A percentile compares a stretch with the other conserved stretches of the same genome.
Evolutionary conservation across 2,113 vertebrate species (phyloP).

Genomic region (Eclectus roratus): DNA sequence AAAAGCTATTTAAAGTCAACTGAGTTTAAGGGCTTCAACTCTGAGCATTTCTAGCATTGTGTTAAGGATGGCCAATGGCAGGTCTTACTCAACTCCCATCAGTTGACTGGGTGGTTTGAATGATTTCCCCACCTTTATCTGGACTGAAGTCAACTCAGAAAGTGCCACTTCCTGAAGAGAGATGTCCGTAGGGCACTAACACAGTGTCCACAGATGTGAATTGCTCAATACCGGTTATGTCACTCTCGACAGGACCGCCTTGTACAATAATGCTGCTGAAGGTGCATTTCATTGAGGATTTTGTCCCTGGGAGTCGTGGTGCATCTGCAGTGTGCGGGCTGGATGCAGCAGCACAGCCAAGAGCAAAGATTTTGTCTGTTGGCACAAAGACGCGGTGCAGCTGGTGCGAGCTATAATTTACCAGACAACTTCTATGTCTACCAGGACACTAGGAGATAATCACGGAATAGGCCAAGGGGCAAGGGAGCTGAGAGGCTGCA

Average conservation of each 20-base stretch:
- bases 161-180: not conserved
- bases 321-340: not conserved
- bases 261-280: not conserved
- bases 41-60: not conserved
- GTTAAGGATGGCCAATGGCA: not conserved
- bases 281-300: conserved; percentile 55
- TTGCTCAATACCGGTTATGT: not conserved
- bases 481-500: conserved; percentile 12
- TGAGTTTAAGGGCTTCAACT: not conserved
- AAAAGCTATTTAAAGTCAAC: not conserved
- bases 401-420: conserved; percentile 27
- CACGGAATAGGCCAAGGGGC: not conserved
- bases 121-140: not conserved
- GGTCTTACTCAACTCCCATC: not conserved
- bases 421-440: not conserved
- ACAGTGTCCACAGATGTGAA: not conserved
- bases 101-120: not conserved
- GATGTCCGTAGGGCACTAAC: not conserved
- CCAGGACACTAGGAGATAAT: not conserved
- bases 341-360: conserved; percentile 12
- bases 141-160: not conserved
- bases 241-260: not conserved
- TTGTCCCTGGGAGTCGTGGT: not conserved
- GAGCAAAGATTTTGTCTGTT: conserved; percentile 19
- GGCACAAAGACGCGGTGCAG: conserved; percentile 36